Evolutionary conservation across 2,888 invertebrate genomes (phyloP).

Genomic region (Carabus problematicus): DNA sequence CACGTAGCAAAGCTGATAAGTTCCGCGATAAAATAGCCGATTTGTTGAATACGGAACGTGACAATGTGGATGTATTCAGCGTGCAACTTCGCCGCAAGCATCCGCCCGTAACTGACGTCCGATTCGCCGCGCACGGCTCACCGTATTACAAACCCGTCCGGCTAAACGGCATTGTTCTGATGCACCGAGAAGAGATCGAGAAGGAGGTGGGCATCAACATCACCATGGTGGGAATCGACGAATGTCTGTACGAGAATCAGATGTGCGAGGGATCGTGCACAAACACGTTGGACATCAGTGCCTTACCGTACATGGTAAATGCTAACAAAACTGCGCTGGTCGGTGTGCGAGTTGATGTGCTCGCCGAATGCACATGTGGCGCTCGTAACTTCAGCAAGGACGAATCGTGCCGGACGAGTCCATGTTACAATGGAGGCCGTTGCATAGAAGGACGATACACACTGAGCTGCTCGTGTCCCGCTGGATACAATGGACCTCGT

Average conservation of each 20-base stretch:
- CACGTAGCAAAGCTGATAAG: slow-evolving; percentile 87
- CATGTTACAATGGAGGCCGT: slow-evolving; percentile 95
- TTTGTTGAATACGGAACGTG: slow-evolving; percentile 82
- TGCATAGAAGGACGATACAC: slow-evolving; percentile 93
- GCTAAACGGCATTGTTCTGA: slow-evolving; percentile 91
- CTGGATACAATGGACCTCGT: slow-evolving; percentile 92
- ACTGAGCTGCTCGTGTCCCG: slow-evolving; percentile 87
- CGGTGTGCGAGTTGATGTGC: slow-evolving; percentile 91
- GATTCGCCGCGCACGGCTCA: slow-evolving; percentile 95
- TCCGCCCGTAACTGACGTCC: slow-evolving; percentile 88
- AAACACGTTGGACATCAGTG: slow-evolving; percentile 88
- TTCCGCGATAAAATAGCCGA: slow-evolving; percentile 89
- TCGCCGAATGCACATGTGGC: slow-evolving; percentile 92
- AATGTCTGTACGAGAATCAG: slow-evolving; percentile 92
- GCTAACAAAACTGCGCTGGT: slow-evolving; percentile 97
- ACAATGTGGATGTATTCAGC: slow-evolving; percentile 96
- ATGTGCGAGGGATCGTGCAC: slow-evolving; percentile 97
- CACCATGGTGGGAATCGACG: slow-evolving; percentile 97
- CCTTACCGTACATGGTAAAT: slow-evolving; percentile 93
- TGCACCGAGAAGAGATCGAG: slow-evolving; percentile 94
- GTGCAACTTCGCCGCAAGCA: slow-evolving; percentile 88
- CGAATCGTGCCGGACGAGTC: slow-evolving; percentile 86
- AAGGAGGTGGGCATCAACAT: slow-evolving; percentile 94
- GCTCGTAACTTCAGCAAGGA: slow-evolving; percentile 91
- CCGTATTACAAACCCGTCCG: slow-evolving; percentile 95